Evolutionary conservation across 2,797 vertebrate genomes (phyloP).

Genomic region (Pyrocephalus nanus): DNA sequence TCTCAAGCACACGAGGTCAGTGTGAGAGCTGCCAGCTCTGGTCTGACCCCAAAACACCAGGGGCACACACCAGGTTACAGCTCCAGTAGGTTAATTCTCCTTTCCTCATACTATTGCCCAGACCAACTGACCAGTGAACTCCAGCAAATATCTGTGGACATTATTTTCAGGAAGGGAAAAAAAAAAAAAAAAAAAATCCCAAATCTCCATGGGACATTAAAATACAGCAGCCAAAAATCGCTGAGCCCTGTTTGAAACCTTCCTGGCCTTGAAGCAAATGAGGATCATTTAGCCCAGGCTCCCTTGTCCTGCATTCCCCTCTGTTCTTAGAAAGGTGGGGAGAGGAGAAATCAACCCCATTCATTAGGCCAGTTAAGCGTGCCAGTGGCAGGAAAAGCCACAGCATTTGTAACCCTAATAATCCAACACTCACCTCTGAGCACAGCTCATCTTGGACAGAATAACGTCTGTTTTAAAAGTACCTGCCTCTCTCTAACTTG

Average conservation of each 20-base stretch:
- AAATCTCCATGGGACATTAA: neutral
- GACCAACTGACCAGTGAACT: neutral
- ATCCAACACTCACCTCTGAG: conserved; percentile 6
- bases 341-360: neutral
- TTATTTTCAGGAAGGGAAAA: neutral
- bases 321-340: neutral
- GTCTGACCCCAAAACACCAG: neutral
- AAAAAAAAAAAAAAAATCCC: neutral
- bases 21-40: neutral
- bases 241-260: neutral
- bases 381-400: neutral
- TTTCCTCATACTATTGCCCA: neutral
- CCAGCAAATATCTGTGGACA: neutral
- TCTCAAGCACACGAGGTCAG: neutral
- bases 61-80: neutral
- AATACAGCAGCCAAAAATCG: neutral
- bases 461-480: conserved; percentile 64
- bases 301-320: neutral
- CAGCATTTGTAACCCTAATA: conserved; percentile 57
- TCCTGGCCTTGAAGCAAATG: neutral
- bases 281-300: neutral
- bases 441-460: conserved; percentile 39
- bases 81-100: neutral
- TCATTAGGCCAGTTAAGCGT: neutral
- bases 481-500: conserved; percentile 44